These are phyloP conservation scores for Grammomys dolichurus DNA, from an alignment of 2,113 vertebrate species.

Conservation along the genomic window DNA sequence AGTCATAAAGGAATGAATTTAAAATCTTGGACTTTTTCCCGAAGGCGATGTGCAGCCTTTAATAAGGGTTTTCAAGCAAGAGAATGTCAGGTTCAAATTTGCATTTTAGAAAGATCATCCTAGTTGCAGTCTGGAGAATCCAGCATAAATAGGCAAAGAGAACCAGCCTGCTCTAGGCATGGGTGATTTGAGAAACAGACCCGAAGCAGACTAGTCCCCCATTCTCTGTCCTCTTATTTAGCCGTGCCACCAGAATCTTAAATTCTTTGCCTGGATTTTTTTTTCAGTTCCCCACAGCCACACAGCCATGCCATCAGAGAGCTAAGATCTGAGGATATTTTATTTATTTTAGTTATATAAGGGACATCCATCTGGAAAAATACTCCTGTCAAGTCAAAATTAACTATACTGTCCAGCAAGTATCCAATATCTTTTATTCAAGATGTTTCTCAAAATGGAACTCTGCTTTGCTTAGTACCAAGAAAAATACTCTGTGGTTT, in stretches of 20 bases:
- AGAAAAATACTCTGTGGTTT: not conserved
- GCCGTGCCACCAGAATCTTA: slow-evolving; percentile 34
- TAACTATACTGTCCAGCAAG: slow-evolving; percentile 52
- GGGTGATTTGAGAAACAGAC: not conserved
- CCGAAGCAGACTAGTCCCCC: not conserved
- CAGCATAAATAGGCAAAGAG: slow-evolving; percentile 52
- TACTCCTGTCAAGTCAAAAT: slow-evolving; percentile 59
- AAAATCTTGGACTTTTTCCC: slow-evolving; percentile 71
- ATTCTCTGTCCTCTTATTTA: slow-evolving; percentile 49
- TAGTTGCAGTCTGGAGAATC: slow-evolving; percentile 52
- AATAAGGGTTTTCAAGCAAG: slow-evolving; percentile 71
- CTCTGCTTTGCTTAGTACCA: not conserved
- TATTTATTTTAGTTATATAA: slow-evolving; percentile 68
- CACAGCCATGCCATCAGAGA: not conserved
- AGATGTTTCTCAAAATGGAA: not conserved
- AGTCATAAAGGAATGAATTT: slow-evolving; percentile 73
- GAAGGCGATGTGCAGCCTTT: slow-evolving; percentile 73
- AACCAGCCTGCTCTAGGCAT: not conserved
- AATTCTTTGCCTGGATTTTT: not conserved
- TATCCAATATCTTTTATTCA: slow-evolving; percentile 40
- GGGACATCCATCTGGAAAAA: slow-evolving; percentile 60
- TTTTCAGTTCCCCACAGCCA: not conserved
- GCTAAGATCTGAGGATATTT: slow-evolving; percentile 59
- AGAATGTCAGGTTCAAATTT: slow-evolving; percentile 76
- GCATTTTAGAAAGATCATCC: slow-evolving; percentile 80